A percentile compares a stretch with the other conserved stretches of the same genome.
phyloP scores from a whole-genome alignment of 2,113 vertebrate genomes.

The Lathamus discolor region DNA sequence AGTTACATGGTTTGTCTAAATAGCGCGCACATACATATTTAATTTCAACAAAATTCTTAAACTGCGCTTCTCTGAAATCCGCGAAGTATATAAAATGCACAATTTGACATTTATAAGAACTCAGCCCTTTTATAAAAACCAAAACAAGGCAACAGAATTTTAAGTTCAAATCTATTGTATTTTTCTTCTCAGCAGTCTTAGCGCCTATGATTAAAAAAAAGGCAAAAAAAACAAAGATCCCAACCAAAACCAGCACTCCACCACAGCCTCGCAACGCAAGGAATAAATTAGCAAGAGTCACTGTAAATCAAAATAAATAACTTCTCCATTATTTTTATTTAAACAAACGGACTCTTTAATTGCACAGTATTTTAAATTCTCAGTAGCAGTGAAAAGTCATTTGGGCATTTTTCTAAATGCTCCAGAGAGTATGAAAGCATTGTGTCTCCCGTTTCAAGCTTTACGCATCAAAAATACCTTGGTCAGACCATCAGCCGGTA shows the following conservation, averaged over 20 bases:
- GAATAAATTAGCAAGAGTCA: slow-evolving; percentile 59
- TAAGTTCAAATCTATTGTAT: not conserved
- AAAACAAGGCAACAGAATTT: not conserved
- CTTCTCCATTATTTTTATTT: slow-evolving; percentile 2
- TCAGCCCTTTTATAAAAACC: slow-evolving; percentile 37
- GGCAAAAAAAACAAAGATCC: not conserved
- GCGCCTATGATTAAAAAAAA: not conserved
- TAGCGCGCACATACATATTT: not conserved
- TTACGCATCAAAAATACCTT: not conserved
- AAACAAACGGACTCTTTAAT: slow-evolving; percentile 25
- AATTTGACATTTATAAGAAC: slow-evolving; percentile 26
- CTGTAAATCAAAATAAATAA: slow-evolving; percentile 64
- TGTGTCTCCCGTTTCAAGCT: not conserved
- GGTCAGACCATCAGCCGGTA: not conserved
- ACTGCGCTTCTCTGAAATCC: not conserved
- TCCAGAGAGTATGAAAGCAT: not conserved
- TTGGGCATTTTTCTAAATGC: slow-evolving; percentile 10
- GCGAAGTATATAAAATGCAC: slow-evolving; percentile 13
- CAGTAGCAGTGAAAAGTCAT: slow-evolving; percentile 43
- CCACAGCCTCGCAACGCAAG: not conserved
- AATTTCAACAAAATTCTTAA: not conserved
- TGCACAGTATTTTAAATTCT: slow-evolving; percentile 54
- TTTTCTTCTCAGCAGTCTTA: not conserved
- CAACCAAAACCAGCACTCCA: not conserved
- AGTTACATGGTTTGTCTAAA: not conserved